phyloP scores from a whole-genome alignment of 2,888 invertebrate species.

The Eupithecia exiguata region DNA sequence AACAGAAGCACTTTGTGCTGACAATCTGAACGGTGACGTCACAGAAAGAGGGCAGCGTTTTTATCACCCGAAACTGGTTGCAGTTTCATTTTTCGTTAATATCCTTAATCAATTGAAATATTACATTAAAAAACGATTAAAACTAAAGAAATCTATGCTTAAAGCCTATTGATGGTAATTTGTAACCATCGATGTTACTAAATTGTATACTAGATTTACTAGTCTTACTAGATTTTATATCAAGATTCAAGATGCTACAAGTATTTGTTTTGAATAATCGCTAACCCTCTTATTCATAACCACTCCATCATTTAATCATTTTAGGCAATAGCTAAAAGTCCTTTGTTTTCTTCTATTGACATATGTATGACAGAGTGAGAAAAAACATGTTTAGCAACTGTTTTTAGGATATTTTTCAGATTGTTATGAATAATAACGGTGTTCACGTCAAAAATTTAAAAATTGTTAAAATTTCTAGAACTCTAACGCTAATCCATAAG shows the following conservation, averaged over 20 bases:
- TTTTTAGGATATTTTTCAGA: background rate
- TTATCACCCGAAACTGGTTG: no score
- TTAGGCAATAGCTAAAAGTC: background rate
- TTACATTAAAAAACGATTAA: no score
- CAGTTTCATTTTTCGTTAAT: no score
- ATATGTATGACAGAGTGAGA: background rate
- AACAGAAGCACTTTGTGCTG: no score
- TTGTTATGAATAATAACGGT: background rate
- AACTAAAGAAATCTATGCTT: background rate
- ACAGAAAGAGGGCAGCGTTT: no score
- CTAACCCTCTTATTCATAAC: background rate
- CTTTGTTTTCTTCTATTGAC: background rate
- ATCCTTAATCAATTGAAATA: no score
- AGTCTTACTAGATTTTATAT: slow-evolving; percentile 23
- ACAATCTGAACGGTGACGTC: no score
- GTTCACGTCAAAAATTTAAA: background rate
- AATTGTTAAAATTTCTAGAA: background rate
- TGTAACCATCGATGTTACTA: background rate
- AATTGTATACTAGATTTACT: slow-evolving; percentile 64
- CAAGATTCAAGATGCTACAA: background rate
- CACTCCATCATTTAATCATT: background rate
- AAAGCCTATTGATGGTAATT: background rate
- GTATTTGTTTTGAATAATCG: background rate
- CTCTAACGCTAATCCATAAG: background rate
- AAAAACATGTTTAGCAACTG: background rate